Evolutionary conservation across 2,797 vertebrate genomes (phyloP), one percentile per base, ranked within the genome.

Genomic region (Echeneis naucrates): DNA sequence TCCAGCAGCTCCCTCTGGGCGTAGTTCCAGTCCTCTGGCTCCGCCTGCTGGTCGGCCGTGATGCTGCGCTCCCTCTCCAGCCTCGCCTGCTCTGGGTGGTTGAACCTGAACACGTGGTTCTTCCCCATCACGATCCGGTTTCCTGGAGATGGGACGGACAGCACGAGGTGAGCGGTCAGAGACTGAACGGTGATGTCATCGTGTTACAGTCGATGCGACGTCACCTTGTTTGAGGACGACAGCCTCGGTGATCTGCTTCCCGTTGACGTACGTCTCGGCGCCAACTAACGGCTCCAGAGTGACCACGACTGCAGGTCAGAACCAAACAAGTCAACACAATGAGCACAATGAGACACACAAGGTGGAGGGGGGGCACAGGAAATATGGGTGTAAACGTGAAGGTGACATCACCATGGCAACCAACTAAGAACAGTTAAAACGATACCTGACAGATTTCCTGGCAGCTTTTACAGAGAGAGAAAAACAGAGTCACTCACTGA

Each of bases 51-150:
- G 33, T 95, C 96, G 0, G 82, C 79, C 3, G 83, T 90, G 11
- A 66, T 89, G 38, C 86, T 95, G 76, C 96, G 94, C 89, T 97
- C 96, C 5, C 96, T 75, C 82, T 96, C 95, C 81, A 96, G 87
- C 37, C 96, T 76, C 0, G 96, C 95, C 93, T 97, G 96, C 83
- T 97, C 96, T 0, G 96, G 96, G 88, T 97, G 96, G 85, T 96
- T 97, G 78, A 97, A 97, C 4, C 96, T 91, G 76, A 97, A 97
- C 56, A 97, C 96, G 19, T 97, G 96, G 90, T 95, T 97, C 94
- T 97, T 97, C 27, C 96, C 96, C 96, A 97, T 95, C 71, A 97
- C 96, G 0, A 97, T 93, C 17, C 96, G 95, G 90, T 95, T 94
- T 1, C 96, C 96, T 97, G 26, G 16, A 53, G 19, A 33, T 13